Conservation (phyloP, 2,797 vertebrate species). For the Megalops cyprinoides region DNA sequence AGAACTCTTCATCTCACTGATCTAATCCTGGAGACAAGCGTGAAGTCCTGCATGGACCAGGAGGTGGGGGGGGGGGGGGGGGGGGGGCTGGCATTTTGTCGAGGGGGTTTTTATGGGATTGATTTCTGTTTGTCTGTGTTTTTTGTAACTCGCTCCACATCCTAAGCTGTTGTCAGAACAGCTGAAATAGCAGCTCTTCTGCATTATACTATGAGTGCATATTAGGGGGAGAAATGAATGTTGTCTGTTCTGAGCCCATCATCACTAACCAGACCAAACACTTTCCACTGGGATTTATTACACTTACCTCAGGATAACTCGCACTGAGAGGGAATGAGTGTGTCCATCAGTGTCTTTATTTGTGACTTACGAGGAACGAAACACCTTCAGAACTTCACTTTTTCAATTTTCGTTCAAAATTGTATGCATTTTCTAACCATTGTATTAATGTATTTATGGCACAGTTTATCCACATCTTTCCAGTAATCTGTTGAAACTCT, state of each 20-base stretch:
- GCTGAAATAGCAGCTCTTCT: too few relatives aligned
- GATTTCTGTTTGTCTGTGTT: not conserved
- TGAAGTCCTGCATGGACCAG: too few relatives aligned
- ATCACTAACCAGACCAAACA: not conserved
- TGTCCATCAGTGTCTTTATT: not conserved
- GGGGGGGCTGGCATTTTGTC: not conserved
- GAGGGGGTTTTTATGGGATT: not conserved
- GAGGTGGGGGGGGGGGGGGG: not conserved
- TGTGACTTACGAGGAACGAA: not conserved
- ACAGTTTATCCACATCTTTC: too few relatives aligned
- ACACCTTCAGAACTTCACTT: not conserved
- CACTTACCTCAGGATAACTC: not conserved
- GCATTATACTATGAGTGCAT: not conserved
- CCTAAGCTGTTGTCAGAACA: not conserved
- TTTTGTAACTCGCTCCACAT: slow-evolving; percentile 1
- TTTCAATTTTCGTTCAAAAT: too few relatives aligned
- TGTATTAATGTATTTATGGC: too few relatives aligned
- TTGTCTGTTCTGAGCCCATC: not conserved
- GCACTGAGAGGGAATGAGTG: not conserved
- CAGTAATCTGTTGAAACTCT: too few relatives aligned
- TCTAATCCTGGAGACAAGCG: slow-evolving; percentile 2
- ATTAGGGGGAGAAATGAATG: not conserved
- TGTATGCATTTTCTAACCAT: too few relatives aligned
- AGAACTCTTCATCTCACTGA: not conserved
- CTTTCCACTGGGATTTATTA: not conserved